These are phyloP conservation scores for Colius striatus DNA, from an alignment of 2,113 vertebrate genomes.

Conservation along the genomic window DNA sequence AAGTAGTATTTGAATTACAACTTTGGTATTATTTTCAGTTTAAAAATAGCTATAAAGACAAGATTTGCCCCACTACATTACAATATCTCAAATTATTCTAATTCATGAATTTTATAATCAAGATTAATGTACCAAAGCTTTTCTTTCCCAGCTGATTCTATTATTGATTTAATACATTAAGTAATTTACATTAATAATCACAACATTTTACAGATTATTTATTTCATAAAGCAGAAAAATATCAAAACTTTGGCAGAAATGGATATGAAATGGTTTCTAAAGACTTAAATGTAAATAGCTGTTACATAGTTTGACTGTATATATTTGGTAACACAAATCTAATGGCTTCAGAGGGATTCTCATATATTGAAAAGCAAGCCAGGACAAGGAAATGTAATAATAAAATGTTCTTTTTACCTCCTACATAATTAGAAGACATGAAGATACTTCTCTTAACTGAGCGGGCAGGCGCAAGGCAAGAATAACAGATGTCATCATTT, in stretches of 20 bases:
- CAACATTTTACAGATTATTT: neutral
- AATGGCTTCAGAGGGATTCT: neutral
- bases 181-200: conserved; percentile 35
- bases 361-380: neutral
- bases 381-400: neutral
- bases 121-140: conserved; percentile 37
- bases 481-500: neutral
- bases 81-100: neutral
- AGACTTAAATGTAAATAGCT: neutral
- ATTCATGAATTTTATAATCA: conserved; percentile 21
- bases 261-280: neutral
- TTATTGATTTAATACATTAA: neutral
- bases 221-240: conserved; percentile 15
- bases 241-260: neutral
- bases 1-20: neutral
- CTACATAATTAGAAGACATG: neutral
- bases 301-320: neutral
- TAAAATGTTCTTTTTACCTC: neutral
- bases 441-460: neutral
- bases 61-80: neutral
- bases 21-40: neutral
- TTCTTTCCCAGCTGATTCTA: conserved; percentile 4
- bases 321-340: neutral
- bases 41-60: neutral
- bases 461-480: neutral